Base-by-base conservation (phyloP, 2,797 vertebrate genomes). In the Pterois miles region DNA sequence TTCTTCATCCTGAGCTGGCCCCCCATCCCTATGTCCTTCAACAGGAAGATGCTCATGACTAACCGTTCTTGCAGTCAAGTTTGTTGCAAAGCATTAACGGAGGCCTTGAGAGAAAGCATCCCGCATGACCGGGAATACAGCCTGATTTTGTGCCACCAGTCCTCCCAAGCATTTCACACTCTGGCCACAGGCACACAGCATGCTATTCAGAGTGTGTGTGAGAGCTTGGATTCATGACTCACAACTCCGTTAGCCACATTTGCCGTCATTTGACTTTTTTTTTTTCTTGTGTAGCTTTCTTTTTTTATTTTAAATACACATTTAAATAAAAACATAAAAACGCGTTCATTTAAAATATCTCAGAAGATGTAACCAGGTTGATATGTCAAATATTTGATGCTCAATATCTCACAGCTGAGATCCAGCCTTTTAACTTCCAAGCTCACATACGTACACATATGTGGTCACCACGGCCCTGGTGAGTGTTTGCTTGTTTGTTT, bases 401-500 rank as follows among this genome's bases (percentile, higher is more conserved):
- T 56, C 25, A 20, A 5, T 11, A 5, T 80, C 48, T 40, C 52
- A 48, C 85, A 81, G 70, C 68, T 62, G 75, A 12, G 46, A 65
- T 33, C 36, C 56, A 76, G 36, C 57, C 63, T 78, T 48, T 76
- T 57, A 38, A 8, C 73, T 65, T 69, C 34, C 13, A 18, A 38
- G 64, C 73, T 81, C 29, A 31, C 40, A 11, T 43, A 18, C 13
- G 36, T 40, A 25, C 8, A 18, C 8, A 46, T 20, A 20, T 77
- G 34, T 60, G 73, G 83, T 84, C 89, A 85, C 52, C 2, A 46
- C 68, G 75, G 60, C 60, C 38, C 66, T 4, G 22, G 78, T 60
- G 58, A 78, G 76, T n/a, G 81, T 46, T 46, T 46, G 43, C 86
- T 86, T 92, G 87, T 91, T 91, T 90, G 89, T 90, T 90, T 84